Evolutionary conservation across 2,797 vertebrate genomes (phyloP), one percentile per base, ranked within the genome.

Genomic region (Megalops cyprinoides): DNA sequence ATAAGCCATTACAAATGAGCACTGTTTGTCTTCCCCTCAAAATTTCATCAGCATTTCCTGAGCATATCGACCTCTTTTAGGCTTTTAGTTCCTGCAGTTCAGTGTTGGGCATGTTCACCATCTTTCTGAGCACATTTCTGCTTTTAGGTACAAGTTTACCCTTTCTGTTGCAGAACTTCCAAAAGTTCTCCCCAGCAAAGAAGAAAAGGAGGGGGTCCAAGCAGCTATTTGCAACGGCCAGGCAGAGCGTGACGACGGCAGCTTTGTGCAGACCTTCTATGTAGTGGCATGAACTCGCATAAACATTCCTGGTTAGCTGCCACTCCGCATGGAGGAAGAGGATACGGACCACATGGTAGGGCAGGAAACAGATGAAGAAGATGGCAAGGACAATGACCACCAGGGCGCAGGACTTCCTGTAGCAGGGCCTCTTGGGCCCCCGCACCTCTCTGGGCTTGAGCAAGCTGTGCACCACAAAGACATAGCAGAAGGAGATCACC

Each of bases 191-290:
- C 44, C 92, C 93, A 0, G 86, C 87, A 1, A 95, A 95, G 37
- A 94, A 94, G 79, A 94, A 96, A 15, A 95, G 92, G 74, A 96
- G 15, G 5, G 95, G 94, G 49, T 96, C 90, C 0, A 95, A 81
- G 87, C 94, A 95, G 76, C 88, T 93, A 78, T 95, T 95, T 60
- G 81, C 83, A 14, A 85, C 90, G 3, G 93, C 93, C 1, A 95
- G 87, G 78, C 92, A 90, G 78, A 90, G 88, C 0, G 90, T 80
- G 81, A 94, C 34, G 4, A 93, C 88, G 5, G 93, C 90, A 0
- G 85, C 90, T 84, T 94, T 93, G 55, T 94, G 91, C 4, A 92
- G 6, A 8, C 2, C 14, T 49, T 75, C 20, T 2, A 87, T 84
- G 76, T 85, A 84, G 20, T 79, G 18, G 0, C 2, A 82, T 0